Percentiles rank a stretch among this genome's conserved stretches.
phyloP scores from a whole-genome alignment of 2,113 vertebrate species.

The Xiphophorus maculatus region DNA sequence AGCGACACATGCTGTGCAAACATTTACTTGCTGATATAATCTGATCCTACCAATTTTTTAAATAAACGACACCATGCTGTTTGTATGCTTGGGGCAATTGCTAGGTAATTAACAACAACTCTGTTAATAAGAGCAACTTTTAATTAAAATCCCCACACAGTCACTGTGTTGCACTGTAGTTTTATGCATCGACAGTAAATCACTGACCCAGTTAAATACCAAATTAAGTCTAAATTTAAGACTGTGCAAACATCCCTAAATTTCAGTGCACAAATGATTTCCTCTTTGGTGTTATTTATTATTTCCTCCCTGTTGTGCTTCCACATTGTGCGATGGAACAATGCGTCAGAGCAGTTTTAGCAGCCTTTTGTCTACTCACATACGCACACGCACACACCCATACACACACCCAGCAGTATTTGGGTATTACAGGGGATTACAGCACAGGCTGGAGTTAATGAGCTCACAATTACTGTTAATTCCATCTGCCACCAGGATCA shows the following conservation, averaged over 20 bases:
- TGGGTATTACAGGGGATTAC: conserved; percentile 75
- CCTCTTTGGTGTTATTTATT: conserved; percentile 34
- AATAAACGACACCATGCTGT: conserved; percentile 3
- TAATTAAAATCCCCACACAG: conserved; percentile 47
- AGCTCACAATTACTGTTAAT: conserved; percentile 76
- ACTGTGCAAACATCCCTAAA: conserved; percentile 2
- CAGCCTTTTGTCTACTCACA: conserved; percentile 14
- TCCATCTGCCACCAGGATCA: conserved; percentile 73
- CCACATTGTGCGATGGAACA: conserved; percentile 29
- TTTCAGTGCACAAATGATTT: conserved; percentile 38
- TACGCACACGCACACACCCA: not conserved
- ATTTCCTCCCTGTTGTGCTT: conserved; percentile 38
- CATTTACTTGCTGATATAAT: conserved; percentile 4
- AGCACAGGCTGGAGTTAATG: conserved; percentile 73
- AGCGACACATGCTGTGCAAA: not conserved
- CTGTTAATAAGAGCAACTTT: conserved; percentile 52
- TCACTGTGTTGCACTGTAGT: conserved; percentile 32
- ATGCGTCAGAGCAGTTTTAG: conserved; percentile 30
- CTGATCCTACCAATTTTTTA: conserved; percentile 16
- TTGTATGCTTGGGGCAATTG: conserved; percentile 18
- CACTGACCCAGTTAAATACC: conserved; percentile 43
- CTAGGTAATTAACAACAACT: conserved; percentile 39
- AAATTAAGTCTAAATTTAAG: conserved; percentile 1
- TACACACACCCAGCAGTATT: conserved; percentile 45
- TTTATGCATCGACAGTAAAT: conserved; percentile 48